A percentile compares a stretch with the other conserved stretches of the same genome.
Conservation (phyloP, 2,797 vertebrate genomes). For the Pipistrellus kuhlii region DNA sequence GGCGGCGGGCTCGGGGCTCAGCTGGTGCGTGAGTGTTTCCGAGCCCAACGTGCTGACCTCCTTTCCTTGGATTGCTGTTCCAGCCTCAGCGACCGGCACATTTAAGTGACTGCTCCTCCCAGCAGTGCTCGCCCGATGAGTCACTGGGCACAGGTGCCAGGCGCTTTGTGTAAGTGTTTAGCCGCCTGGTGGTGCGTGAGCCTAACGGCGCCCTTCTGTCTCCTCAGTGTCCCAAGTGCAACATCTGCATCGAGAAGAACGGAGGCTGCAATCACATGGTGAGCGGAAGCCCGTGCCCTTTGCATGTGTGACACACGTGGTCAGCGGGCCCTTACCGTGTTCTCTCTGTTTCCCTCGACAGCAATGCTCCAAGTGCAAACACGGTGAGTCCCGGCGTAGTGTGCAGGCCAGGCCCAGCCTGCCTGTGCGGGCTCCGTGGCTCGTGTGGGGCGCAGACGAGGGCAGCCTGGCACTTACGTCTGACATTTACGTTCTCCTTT, state of each 20-base stretch:
- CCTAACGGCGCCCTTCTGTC: conserved; percentile 84
- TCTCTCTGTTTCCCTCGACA: conserved; percentile 87
- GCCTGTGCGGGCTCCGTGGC: conserved; percentile 39
- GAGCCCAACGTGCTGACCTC: conserved; percentile 73
- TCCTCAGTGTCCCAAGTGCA: conserved; percentile 99
- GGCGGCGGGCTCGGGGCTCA: conserved; percentile 57
- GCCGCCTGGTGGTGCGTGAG: conserved; percentile 55
- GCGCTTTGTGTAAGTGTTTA: conserved; percentile 78
- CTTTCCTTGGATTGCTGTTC: conserved; percentile 78
- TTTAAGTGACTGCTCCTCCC: conserved; percentile 75
- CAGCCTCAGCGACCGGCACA: conserved; percentile 73
- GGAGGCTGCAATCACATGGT: conserved; percentile 99
- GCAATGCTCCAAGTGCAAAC: conserved; percentile 99
- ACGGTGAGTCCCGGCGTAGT: conserved; percentile 90
- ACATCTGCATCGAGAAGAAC: conserved; percentile 99
- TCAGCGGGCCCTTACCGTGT: conserved; percentile 75
- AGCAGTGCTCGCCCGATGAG: conserved; percentile 68
- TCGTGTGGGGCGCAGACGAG: neutral
- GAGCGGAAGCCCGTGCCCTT: conserved; percentile 86
- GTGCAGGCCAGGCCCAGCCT: neutral
- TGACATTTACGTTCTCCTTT: neutral
- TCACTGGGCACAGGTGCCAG: conserved; percentile 64
- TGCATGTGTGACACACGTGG: conserved; percentile 59
- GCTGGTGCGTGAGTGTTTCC: conserved; percentile 62
- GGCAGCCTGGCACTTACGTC: neutral